Base-by-base conservation (phyloP, 2,888 invertebrate genomes). In the Daptonema setosum region DNA sequence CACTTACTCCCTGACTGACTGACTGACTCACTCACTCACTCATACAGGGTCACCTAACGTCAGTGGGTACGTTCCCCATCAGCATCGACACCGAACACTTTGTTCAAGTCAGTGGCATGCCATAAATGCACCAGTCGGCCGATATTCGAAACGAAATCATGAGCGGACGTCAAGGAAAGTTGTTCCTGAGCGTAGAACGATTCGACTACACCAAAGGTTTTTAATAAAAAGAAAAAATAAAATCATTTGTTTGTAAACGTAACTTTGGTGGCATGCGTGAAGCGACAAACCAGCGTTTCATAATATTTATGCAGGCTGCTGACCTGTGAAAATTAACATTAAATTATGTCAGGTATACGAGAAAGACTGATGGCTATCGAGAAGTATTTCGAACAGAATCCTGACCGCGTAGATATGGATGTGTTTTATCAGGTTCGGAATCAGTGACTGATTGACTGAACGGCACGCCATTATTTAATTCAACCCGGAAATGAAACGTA, bases 31-130 rank as follows among this genome's bases (percentile, higher is more conserved):
- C n/a, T 20, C 20, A 20, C 41, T 11, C 20, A 14, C 41, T 14
- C 41, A 41, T 20, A 41, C 41, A 41, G 41, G 41, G 41, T 41
- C 79, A 87, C 58, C 83, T 85, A 0, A 85, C 87, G 20, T 79
- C 84, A 53, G 79, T 87, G 2, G 77, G 86, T 60, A 83, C 87
- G 0, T 73, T 87, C 35, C 87, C 87, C 0, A 87, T 87, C 63
- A 87, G 87, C 8, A 85, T 87, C 62, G 87, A 87, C 0, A 87
- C 80, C 69, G 85, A 86, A 61, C 77, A 70, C 66, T 87, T 87
- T 69, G 84, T 84, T 8, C 79, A 82, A 58, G 72, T 87, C 60
- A 83, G 87, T 1, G 24, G 45, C 3, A 50, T 50, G 30, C 3
- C 50, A 8, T n/a, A n/a, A n/a, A 17, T 20, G 8, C 28, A 17